Conservation (phyloP, 2,797 vertebrate genomes). For the Malacoraja senta region DNA sequence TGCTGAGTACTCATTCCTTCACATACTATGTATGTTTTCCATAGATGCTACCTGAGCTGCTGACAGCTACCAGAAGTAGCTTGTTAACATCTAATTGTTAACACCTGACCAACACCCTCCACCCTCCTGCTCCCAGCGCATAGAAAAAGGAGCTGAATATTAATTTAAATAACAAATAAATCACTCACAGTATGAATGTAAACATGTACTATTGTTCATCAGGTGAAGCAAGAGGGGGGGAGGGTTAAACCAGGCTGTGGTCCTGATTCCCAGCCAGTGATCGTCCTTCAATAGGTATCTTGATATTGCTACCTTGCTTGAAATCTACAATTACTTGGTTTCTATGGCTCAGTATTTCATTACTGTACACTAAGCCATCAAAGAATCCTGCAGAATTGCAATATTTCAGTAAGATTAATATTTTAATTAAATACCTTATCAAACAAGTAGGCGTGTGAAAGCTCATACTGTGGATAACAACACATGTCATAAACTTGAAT, state of each 20-base stretch:
- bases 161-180: too few species aligned
- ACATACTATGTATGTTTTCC: too few species aligned
- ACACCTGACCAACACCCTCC: too few species aligned
- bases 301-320: neutral
- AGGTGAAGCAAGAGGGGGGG: neutral
- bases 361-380: neutral
- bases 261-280: neutral
- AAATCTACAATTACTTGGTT: neutral
- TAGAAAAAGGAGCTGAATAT: too few species aligned
- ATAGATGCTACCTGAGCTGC: too few species aligned
- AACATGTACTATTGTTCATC: too few species aligned
- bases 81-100: too few species aligned
- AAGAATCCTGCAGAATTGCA: neutral
- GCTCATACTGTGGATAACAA: neutral
- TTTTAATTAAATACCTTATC: neutral
- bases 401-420: neutral
- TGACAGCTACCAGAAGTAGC: too few species aligned
- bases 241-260: neutral
- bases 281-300: neutral
- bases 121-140: too few species aligned
- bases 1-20: too few species aligned
- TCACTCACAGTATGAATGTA: too few species aligned
- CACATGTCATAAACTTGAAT: neutral
- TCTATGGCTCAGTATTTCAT: neutral
- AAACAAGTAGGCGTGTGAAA: neutral